phyloP scores from a whole-genome alignment of 1,140 invertebrate species.

The Calosoma granatense region DNA sequence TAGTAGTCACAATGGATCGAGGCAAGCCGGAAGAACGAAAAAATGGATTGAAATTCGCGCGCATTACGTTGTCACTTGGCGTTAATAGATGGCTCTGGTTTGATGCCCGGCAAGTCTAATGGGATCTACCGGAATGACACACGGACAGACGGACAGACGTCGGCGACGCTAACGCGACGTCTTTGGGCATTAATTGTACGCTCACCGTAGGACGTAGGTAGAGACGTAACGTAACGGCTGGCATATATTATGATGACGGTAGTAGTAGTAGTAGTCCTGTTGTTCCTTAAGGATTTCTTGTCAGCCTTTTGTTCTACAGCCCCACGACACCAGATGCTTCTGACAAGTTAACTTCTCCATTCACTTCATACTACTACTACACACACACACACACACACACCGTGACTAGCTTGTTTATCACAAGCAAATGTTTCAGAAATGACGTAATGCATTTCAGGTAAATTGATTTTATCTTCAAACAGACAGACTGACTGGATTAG shows the following conservation, averaged over 20 bases:
- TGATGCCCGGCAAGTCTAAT: slow-evolving; percentile 12
- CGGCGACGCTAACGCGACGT: neutral
- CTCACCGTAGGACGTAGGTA: neutral
- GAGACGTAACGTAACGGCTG: neutral
- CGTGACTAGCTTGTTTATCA: too few relatives aligned
- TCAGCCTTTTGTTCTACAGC: neutral
- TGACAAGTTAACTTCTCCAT: too few relatives aligned
- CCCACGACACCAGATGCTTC: too few relatives aligned
- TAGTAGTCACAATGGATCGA: slow-evolving; percentile 1
- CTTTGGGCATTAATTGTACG: neutral
- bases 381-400: too few relatives aligned
- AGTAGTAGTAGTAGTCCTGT: neutral
- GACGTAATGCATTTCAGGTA: too few relatives aligned
- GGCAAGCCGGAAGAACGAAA: slow-evolving; percentile 13
- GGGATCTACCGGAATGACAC: slow-evolving; percentile 1
- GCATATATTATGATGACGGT: neutral
- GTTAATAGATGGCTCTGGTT: slow-evolving; percentile 24
- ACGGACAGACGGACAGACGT: neutral
- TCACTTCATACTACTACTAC: too few relatives aligned
- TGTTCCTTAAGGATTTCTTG: neutral
- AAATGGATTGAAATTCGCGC: slow-evolving; percentile 25
- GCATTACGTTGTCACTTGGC: slow-evolving; percentile 27
- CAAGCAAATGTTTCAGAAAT: too few relatives aligned
- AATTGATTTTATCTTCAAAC: too few relatives aligned
- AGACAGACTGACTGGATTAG: too few relatives aligned